Base-by-base conservation (phyloP, 2,888 invertebrate genomes). In the Trilocha varians region DNA sequence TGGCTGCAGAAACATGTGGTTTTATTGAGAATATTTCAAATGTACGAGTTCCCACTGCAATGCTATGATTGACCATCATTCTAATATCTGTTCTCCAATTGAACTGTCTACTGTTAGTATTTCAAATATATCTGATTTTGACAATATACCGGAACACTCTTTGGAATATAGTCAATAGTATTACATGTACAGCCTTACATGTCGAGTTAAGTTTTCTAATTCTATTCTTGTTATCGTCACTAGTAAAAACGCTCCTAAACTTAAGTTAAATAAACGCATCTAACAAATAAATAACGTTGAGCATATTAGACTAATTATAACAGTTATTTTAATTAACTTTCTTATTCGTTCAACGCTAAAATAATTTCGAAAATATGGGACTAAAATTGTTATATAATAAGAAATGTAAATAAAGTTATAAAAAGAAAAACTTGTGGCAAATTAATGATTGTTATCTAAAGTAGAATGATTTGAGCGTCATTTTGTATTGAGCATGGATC, bases 281-380 rank as follows among this genome's bases (percentile, higher is more conserved):
- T 25, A 25, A 25, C 11, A 25, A 25, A 9, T 9, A 25, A 9
- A 25, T 2, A 25, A 9, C 11, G 11, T 9, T 25, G 25, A 11
- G 5, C 8, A 25, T 25, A 11, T 25, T 6, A 6, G 2, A 25
- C 6, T 25, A 25, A 25, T 25, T 25, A 25, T 25, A 25, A 25
- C 11, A 5, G 11, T 25, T 25, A 25, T 11, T 9, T 25, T 11
- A 25, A 9, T 25, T 3, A 6, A 5, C 11, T 25, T 6, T 9
- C 25, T 25, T 6, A 11, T 11, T 3, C 3, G 25, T 5, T 25
- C 25, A 58, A 55, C 61, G 69, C 68, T 63, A 55, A 55, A 66
- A 74, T 76, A 62, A 71, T 79, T 80, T 74, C 73, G 69, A 71
- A 80, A 78, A 76, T 70, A 78, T 83, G 85, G 85, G 85, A 84